phyloP scores from a whole-genome alignment of 2,113 vertebrate species.

The Chionis minor region DNA sequence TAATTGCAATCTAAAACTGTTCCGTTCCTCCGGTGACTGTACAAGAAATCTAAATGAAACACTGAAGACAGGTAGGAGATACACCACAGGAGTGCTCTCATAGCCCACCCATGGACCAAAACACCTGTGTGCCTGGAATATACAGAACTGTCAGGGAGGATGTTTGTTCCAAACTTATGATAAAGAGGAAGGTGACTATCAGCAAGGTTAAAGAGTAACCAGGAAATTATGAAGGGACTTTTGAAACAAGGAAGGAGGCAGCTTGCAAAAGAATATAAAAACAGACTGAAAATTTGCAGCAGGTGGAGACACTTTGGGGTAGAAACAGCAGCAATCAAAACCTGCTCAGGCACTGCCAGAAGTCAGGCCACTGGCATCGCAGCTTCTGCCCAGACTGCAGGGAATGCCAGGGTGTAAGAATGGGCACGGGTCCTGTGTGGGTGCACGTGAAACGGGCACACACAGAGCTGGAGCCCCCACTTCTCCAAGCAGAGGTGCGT shows the following conservation, averaged over 20 bases:
- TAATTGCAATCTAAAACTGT: not conserved
- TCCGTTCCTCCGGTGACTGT: not conserved
- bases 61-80: not conserved
- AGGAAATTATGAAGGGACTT: not conserved
- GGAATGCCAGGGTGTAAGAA: not conserved
- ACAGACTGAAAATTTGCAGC: not conserved
- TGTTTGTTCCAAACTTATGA: not conserved
- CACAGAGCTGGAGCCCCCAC: not conserved
- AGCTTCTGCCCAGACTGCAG: not conserved
- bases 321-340: not conserved
- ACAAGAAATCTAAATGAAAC: not conserved
- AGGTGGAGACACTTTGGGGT: not conserved
- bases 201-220: not conserved
- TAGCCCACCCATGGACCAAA: fast-evolving
- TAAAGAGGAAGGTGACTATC: not conserved
- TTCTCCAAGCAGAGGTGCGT: not conserved
- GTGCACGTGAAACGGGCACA: not conserved
- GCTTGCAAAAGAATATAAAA: not conserved
- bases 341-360: not conserved
- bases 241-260: not conserved
- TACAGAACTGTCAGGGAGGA: not conserved
- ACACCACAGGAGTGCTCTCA: fast-evolving
- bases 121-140: not conserved
- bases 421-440: fast-evolving
- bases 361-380: not conserved